Conservation (phyloP, 2,888 invertebrate species). For the Platynereis dumerilii region DNA sequence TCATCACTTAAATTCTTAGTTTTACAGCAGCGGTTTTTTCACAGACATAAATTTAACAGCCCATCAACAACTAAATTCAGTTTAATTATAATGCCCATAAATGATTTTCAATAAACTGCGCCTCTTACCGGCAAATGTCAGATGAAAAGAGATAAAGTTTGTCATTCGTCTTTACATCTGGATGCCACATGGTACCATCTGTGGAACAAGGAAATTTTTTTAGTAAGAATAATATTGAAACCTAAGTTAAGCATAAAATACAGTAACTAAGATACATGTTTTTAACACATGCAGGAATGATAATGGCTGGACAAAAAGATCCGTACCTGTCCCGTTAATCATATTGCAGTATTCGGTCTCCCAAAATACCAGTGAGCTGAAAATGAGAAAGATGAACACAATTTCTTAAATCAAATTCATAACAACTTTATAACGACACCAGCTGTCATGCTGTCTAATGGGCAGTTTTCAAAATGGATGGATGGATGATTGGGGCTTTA, state of each 20-base stretch:
- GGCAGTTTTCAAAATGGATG: too few relatives aligned
- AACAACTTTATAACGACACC: too few relatives aligned
- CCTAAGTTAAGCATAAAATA: too few relatives aligned
- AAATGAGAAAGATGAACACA: not conserved
- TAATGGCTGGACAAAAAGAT: too few relatives aligned
- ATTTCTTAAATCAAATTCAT: too few relatives aligned
- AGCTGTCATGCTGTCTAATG: too few relatives aligned
- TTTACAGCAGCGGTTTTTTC: not conserved
- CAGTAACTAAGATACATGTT: too few relatives aligned
- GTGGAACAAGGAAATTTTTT: too few relatives aligned
- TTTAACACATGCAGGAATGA: too few relatives aligned
- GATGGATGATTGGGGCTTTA: too few relatives aligned
- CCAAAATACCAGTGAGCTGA: not conserved
- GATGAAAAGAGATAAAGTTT: slow-evolving; percentile 45
- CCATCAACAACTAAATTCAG: not conserved
- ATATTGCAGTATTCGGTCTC: not conserved
- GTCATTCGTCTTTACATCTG: slow-evolving; percentile 38
- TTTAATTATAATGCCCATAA: not conserved
- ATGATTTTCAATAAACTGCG: not conserved
- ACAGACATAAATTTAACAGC: not conserved
- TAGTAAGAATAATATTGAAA: too few relatives aligned
- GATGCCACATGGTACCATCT: slow-evolving; percentile 45
- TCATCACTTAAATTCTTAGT: not conserved
- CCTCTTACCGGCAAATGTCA: slow-evolving; percentile 47
- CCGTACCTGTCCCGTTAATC: slow-evolving; percentile 3